Percentiles rank a stretch among this genome's conserved stretches.
Evolutionary conservation across 2,797 vertebrate genomes (phyloP).

Genomic region (Poecilia velifera): DNA sequence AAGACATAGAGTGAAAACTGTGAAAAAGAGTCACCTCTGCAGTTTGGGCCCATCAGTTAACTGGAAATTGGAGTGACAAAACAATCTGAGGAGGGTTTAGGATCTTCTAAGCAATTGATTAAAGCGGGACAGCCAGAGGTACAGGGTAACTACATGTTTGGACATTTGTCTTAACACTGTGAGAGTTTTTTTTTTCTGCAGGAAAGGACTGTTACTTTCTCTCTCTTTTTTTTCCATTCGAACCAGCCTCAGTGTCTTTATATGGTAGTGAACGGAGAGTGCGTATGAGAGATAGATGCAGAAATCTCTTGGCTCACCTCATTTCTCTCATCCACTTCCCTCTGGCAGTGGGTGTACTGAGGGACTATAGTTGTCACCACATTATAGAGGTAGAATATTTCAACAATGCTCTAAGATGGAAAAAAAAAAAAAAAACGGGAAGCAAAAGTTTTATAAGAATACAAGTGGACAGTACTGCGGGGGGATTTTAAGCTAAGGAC

Average conservation of each 20-base stretch:
- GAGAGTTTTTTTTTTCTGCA: slow-evolving; percentile 19
- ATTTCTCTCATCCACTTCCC: slow-evolving; percentile 47
- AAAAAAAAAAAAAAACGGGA: slow-evolving; percentile 15
- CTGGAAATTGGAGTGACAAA: slow-evolving; percentile 18
- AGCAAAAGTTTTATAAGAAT: slow-evolving; percentile 30
- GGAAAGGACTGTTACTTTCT: slow-evolving; percentile 13
- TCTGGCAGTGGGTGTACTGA: slow-evolving; percentile 47
- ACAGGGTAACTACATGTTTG: slow-evolving; percentile 12
- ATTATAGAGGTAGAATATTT: slow-evolving; percentile 30
- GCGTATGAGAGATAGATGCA: slow-evolving; percentile 27
- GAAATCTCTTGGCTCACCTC: slow-evolving; percentile 61
- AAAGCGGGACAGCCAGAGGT: slow-evolving; percentile 24
- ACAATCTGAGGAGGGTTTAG: slow-evolving; percentile 6
- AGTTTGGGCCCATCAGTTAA: slow-evolving; percentile 20
- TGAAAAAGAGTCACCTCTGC: slow-evolving; percentile 8
- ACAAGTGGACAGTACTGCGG: slow-evolving; percentile 9
- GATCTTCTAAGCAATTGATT: slow-evolving; percentile 36
- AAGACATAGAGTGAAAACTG: slow-evolving; percentile 20
- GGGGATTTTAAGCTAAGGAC: slow-evolving; percentile 24
- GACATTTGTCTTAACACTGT: slow-evolving; percentile 20
- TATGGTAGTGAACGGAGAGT: slow-evolving; percentile 47
- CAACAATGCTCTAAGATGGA: slow-evolving; percentile 31
- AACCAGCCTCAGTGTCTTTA: slow-evolving; percentile 56
- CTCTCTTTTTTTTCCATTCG: slow-evolving; percentile 23
- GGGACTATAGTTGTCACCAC: slow-evolving; percentile 56